Evolutionary conservation across 2,888 invertebrate genomes (phyloP).

Genomic region (Folsomia manolachei): DNA sequence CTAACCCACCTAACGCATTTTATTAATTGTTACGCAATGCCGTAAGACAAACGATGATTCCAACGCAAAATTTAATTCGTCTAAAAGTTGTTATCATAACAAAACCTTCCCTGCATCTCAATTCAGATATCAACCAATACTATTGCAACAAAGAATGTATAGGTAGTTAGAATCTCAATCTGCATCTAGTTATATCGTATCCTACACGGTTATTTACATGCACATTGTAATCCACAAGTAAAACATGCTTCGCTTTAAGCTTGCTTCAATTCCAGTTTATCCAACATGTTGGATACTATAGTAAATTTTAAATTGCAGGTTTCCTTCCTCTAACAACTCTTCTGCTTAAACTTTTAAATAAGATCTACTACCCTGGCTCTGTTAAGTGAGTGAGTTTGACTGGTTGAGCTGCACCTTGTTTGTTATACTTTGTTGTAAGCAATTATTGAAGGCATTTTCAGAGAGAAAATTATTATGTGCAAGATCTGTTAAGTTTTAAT

Average conservation of each 20-base stretch:
- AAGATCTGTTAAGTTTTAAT: slow-evolving; percentile 47
- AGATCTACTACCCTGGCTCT: neutral
- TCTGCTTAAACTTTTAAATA: slow-evolving; percentile 2
- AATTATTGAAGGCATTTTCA: slow-evolving; percentile 49
- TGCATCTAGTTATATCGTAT: neutral
- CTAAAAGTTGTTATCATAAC: neutral
- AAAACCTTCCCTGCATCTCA: neutral
- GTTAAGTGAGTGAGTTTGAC: neutral
- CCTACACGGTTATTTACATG: too few relatives aligned
- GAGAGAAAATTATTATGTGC: slow-evolving; percentile 49
- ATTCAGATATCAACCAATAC: neutral
- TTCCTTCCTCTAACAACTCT: too few relatives aligned
- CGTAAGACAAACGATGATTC: neutral
- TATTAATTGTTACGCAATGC: neutral
- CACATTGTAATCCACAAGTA: neutral
- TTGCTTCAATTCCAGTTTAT: neutral
- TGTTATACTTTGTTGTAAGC: slow-evolving; percentile 24
- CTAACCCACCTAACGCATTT: too few relatives aligned
- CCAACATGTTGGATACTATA: neutral
- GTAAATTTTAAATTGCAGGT: slow-evolving; percentile 3
- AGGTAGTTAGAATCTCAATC: neutral
- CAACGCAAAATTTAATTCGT: neutral
- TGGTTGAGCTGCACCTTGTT: neutral
- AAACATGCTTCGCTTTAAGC: neutral
- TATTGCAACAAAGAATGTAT: neutral